Evolutionary conservation across 2,888 invertebrate genomes (phyloP).

Genomic region (Chydorus sphaericus): DNA sequence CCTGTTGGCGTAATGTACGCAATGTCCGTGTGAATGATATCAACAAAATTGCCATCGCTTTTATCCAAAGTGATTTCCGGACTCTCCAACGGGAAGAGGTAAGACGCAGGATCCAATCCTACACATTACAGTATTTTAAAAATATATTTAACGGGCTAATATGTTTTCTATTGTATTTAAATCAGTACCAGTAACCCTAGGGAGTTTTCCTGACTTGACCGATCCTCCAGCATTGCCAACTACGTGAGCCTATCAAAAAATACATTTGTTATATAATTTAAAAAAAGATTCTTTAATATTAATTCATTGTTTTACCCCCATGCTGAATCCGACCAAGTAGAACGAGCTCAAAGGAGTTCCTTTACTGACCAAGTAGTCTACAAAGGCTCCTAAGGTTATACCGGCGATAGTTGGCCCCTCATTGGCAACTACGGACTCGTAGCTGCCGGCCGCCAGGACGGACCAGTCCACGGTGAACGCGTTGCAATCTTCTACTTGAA

Average conservation of each 20-base stretch:
- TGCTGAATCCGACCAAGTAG: conserved; percentile 44
- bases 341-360: conserved; percentile 39
- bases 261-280: no score
- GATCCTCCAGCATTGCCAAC: conserved; percentile 44
- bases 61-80: not conserved
- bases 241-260: conserved; percentile 38
- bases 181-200: conserved; percentile 12
- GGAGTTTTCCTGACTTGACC: conserved; percentile 1
- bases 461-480: conserved; percentile 42
- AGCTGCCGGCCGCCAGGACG: conserved; percentile 43
- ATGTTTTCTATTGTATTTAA: not conserved
- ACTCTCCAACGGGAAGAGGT: not conserved
- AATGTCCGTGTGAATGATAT: conserved; percentile 5
- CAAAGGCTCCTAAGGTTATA: conserved; percentile 38
- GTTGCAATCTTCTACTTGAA: conserved; percentile 41
- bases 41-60: conserved; percentile 2
- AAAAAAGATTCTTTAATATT: not conserved
- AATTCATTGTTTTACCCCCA: conserved; percentile 29
- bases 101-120: not conserved
- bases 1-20: not conserved
- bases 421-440: conserved; percentile 41
- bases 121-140: not conserved
- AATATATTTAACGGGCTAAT: not conserved
- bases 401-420: conserved; percentile 47
- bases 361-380: conserved; percentile 43